Percentiles rank a stretch among this genome's conserved stretches.
phyloP scores from a whole-genome alignment of 1,140 invertebrate species.

The Musca domestica region DNA sequence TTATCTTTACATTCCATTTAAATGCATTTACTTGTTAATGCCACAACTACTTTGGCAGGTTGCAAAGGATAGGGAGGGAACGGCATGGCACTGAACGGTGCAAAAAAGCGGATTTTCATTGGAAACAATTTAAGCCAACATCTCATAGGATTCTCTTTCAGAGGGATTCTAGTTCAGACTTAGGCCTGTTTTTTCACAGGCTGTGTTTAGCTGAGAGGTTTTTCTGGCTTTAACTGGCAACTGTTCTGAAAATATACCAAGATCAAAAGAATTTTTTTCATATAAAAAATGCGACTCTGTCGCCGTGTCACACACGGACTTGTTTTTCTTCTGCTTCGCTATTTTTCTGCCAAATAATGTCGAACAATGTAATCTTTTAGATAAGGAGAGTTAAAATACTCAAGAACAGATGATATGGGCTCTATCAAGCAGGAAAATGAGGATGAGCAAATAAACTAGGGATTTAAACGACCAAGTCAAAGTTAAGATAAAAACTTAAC shows the following conservation, averaged over 20 bases:
- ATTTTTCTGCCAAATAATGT: neutral
- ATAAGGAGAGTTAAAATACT: too few species aligned
- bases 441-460: too few species aligned
- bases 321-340: neutral
- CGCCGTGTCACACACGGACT: too few species aligned
- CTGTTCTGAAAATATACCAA: conserved; percentile 9
- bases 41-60: neutral
- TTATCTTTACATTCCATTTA: conserved; percentile 16
- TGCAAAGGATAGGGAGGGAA: neutral
- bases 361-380: too few species aligned
- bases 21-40: neutral
- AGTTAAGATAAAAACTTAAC: too few species aligned
- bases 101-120: neutral
- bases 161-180: too few species aligned
- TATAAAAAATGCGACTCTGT: neutral
- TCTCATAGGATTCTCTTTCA: too few species aligned
- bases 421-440: neutral
- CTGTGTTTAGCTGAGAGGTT: neutral
- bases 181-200: too few species aligned
- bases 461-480: too few species aligned
- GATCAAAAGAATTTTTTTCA: conserved; percentile 14
- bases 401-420: too few species aligned
- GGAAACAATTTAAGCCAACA: conserved; percentile 2
- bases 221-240: conserved; percentile 1
- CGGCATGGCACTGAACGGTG: too few species aligned